Percentiles rank a stretch among this genome's conserved stretches.
phyloP scores from a whole-genome alignment of 2,888 invertebrate genomes.

The Dastarcus helophoroides region DNA sequence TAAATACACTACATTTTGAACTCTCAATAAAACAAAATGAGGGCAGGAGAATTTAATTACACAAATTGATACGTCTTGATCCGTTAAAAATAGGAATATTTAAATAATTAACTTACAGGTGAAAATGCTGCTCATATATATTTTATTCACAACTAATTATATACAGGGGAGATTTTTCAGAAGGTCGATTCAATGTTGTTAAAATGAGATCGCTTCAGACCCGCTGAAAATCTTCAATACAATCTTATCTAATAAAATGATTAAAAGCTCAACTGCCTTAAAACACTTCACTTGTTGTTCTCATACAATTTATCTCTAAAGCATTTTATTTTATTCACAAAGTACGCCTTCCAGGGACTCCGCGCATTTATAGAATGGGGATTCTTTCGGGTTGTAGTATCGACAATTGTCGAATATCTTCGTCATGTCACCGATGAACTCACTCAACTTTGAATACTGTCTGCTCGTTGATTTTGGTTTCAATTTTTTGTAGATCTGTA shows the following conservation, averaged over 20 bases:
- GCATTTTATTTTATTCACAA: constrained; percentile 86
- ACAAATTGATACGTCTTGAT: constrained; percentile 12
- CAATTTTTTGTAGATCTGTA: constrained; percentile 87
- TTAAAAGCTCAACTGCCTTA: constrained; percentile 4
- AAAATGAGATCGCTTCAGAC: constrained; percentile 26
- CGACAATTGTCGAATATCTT: constrained; percentile 99
- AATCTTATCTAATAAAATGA: constrained; percentile 13
- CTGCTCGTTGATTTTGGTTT: constrained; percentile 71
- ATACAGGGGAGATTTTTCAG: constrained; percentile 11
- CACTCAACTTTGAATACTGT: constrained; percentile 78
- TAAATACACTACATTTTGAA: constrained; percentile 15
- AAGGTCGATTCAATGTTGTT: constrained; percentile 8
- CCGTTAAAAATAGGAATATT: constrained; percentile 15
- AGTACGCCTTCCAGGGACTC: constrained; percentile 90
- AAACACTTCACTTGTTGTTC: constrained; percentile 28
- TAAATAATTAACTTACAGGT: constrained; percentile 10
- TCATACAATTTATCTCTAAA: constrained; percentile 75
- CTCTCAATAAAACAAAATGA: neutral
- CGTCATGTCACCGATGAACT: constrained; percentile 95
- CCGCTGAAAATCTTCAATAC: constrained; percentile 15
- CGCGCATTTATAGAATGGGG: constrained; percentile 92
- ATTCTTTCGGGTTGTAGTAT: constrained; percentile 91
- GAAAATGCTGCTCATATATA: constrained; percentile 13
- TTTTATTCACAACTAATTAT: constrained; percentile 19
- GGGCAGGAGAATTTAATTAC: constrained; percentile 8